Conservation (phyloP, 2,888 invertebrate genomes). For the Drosophila cognata region DNA sequence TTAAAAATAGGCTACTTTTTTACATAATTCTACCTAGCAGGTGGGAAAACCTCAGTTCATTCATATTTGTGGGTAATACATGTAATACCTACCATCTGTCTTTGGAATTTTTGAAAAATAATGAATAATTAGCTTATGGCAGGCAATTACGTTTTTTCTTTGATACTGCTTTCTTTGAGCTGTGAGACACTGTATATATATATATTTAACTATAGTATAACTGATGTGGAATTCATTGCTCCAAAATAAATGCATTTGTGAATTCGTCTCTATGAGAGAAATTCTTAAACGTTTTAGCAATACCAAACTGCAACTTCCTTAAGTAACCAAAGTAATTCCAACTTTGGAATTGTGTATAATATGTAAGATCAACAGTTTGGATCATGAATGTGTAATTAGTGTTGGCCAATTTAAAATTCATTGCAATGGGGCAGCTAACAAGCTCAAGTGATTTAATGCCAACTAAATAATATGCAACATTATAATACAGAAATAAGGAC, state of each 20-base stretch:
- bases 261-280: neutral
- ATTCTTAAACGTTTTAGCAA: neutral
- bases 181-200: neutral
- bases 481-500: neutral
- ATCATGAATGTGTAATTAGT: neutral
- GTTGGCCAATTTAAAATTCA: neutral
- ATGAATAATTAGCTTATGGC: too few relatives aligned
- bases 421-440: neutral
- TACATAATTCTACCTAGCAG: too few relatives aligned
- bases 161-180: too few relatives aligned
- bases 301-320: too few relatives aligned
- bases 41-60: too few relatives aligned
- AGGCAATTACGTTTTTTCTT: too few relatives aligned
- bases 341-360: neutral
- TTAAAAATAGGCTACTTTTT: too few relatives aligned
- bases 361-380: neutral
- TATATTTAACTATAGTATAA: neutral
- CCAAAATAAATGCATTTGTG: neutral
- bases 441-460: constrained; percentile 24
- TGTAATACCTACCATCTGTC: too few relatives aligned
- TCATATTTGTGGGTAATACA: too few relatives aligned
- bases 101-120: too few relatives aligned
- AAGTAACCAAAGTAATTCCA: neutral
- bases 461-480: constrained; percentile 24
- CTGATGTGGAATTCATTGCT: neutral